phyloP scores from a whole-genome alignment of 1,140 invertebrate genomes.

The Drosophila subobscura region DNA sequence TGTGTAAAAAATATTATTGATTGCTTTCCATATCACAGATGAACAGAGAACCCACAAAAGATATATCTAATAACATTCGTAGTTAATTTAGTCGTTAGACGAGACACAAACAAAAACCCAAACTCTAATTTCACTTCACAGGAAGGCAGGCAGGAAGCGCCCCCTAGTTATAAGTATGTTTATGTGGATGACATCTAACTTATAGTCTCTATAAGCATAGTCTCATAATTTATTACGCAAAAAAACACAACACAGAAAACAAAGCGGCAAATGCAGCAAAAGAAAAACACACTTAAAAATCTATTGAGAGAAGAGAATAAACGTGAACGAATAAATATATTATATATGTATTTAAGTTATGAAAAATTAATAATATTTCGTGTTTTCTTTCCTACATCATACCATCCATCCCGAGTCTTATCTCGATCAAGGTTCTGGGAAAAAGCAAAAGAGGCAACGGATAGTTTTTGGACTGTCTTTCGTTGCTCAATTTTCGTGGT shows the following conservation, averaged over 20 bases:
- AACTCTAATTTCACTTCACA: slow-evolving; percentile 45
- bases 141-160: slow-evolving; percentile 16
- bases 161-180: slow-evolving; percentile 46
- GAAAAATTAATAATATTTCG: slow-evolving; percentile 75
- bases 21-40: slow-evolving; percentile 76
- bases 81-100: slow-evolving; percentile 74
- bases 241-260: slow-evolving; percentile 30
- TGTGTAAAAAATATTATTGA: slow-evolving; percentile 27
- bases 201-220: slow-evolving; percentile 45
- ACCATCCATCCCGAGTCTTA: slow-evolving; percentile 8
- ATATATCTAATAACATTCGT: slow-evolving; percentile 74
- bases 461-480: too few species aligned
- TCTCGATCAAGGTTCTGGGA: slow-evolving; percentile 65
- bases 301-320: slow-evolving; percentile 56
- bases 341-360: slow-evolving; percentile 80
- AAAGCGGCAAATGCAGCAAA: slow-evolving; percentile 29
- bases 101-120: slow-evolving; percentile 26
- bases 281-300: slow-evolving; percentile 48
- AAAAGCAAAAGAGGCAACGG: slow-evolving; percentile 1
- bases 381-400: slow-evolving; percentile 37
- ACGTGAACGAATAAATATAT: slow-evolving; percentile 34
- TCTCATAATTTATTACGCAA: slow-evolving; percentile 78
- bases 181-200: slow-evolving; percentile 35
- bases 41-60: slow-evolving; percentile 62
- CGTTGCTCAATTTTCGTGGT: slow-evolving; percentile 42